Conservation (phyloP, 2,113 vertebrate species). For the Prochilodus magdalenae region DNA sequence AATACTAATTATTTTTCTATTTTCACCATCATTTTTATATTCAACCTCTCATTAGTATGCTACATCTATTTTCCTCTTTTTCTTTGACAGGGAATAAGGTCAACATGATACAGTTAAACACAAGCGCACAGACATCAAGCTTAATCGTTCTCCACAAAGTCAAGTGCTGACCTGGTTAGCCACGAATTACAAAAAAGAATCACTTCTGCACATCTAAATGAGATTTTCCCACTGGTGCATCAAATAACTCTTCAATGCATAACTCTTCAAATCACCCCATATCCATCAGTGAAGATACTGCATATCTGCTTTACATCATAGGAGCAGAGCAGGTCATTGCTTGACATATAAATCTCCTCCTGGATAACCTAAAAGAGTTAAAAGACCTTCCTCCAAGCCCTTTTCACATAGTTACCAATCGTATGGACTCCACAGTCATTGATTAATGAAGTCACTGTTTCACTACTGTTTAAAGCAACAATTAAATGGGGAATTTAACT, state of each 20-base stretch:
- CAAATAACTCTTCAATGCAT: neutral
- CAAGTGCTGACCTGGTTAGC: slow-evolving; percentile 7
- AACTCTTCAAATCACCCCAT: too few relatives aligned
- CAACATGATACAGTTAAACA: slow-evolving; percentile 38
- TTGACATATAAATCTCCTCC: too few relatives aligned
- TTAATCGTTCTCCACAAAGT: neutral
- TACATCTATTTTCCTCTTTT: neutral
- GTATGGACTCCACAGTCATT: too few relatives aligned
- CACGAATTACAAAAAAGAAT: neutral
- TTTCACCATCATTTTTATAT: neutral
- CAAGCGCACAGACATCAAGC: neutral
- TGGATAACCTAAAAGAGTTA: too few relatives aligned
- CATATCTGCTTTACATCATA: neutral
- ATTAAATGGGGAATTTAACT: too few relatives aligned
- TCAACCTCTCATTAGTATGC: neutral
- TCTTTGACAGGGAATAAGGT: slow-evolving; percentile 8
- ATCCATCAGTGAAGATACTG: neutral
- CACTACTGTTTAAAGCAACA: too few relatives aligned
- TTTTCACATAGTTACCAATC: neutral
- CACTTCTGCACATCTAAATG: neutral
- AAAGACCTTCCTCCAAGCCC: too few relatives aligned
- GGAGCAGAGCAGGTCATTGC: too few relatives aligned
- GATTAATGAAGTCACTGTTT: too few relatives aligned
- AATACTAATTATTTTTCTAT: neutral
- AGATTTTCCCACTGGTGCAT: neutral